phyloP scores from a whole-genome alignment of 2,113 vertebrate genomes.

The Dasypus novemcinctus region DNA sequence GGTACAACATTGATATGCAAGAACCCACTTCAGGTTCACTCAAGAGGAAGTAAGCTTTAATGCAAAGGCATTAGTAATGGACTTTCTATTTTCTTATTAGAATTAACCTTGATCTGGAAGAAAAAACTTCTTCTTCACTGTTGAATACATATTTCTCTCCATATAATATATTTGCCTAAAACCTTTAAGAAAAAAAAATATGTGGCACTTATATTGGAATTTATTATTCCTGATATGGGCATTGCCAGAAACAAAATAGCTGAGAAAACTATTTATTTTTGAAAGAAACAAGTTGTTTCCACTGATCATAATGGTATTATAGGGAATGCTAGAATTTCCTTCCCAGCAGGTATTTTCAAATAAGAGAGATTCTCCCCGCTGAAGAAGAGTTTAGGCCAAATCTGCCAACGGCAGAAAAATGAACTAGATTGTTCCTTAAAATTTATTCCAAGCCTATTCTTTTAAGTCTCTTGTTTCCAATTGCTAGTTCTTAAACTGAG shows the following conservation, averaged over 20 bases:
- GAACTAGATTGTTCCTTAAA: slow-evolving; percentile 39
- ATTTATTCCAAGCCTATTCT: slow-evolving; percentile 40
- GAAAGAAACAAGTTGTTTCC: slow-evolving; percentile 60
- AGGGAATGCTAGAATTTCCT: slow-evolving; percentile 11
- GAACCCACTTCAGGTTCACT: slow-evolving; percentile 22
- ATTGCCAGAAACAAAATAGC: slow-evolving; percentile 55
- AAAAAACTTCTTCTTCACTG: slow-evolving; percentile 50
- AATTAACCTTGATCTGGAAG: slow-evolving; percentile 69
- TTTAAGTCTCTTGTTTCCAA: slow-evolving; percentile 35
- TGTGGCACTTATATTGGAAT: background rate
- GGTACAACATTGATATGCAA: slow-evolving; percentile 51
- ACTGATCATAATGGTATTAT: slow-evolving; percentile 28
- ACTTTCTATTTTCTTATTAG: slow-evolving; percentile 68
- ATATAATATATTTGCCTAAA: slow-evolving; percentile 47
- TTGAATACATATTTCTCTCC: slow-evolving; percentile 53
- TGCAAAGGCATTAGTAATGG: slow-evolving; percentile 47
- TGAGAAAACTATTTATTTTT: slow-evolving; percentile 56
- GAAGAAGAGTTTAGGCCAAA: background rate
- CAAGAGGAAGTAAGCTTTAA: slow-evolving; percentile 56
- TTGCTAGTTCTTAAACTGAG: slow-evolving; percentile 35
- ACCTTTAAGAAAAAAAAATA: background rate
- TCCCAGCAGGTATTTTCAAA: slow-evolving; percentile 42
- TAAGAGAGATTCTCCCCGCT: background rate
- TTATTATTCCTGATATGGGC: slow-evolving; percentile 56
- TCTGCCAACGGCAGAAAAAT: slow-evolving; percentile 15